Base-by-base conservation (phyloP, 2,113 vertebrate genomes). In the Lampris incognitus region DNA sequence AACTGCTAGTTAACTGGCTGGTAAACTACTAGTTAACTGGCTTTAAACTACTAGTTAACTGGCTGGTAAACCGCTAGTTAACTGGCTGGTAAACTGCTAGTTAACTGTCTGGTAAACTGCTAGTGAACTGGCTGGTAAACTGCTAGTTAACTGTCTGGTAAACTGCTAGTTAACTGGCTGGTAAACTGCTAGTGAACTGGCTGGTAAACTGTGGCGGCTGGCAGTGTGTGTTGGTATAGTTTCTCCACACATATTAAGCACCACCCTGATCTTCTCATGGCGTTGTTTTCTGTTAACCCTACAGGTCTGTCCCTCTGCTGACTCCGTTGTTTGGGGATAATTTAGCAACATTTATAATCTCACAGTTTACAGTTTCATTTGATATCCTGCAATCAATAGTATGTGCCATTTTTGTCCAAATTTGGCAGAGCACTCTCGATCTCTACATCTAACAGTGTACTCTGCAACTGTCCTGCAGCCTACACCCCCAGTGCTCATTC, bases 281-380 rank as follows among this genome's bases (percentile, higher is more conserved):
- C 46, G 57, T 55, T 56, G 10, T 6, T 61, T 76, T 68, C 49
- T 39, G 57, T 40, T 44, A 69, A 4, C 36, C 51, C 61, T 52
- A 2, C 44, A 44, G 54, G 49, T 50, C 11, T 52, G 8, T 52
- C 11, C 50, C 11, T 3, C 42, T 39, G 9, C 46, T 63, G 9
- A 39, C 40, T 9, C 1, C 24, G 11, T 36, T 69, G 4, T 54
- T 69, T 10, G 7, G 36, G 57, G 64, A 69, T 13, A 52, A 13
- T 68, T 50, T 13, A 51, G 38, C 2, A 9, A 54, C 37, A 76
- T 76, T 66, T 75, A 39, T 68, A 64, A 69, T 48, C 24, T 37
- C 57, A 24, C 56, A 54, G 69, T 74, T 69, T 62, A 49, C 37
- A 50, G 24, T 37, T 24, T 59, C 37, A 76, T 76, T 66, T 75